Percentiles rank a stretch among this genome's conserved stretches.
phyloP scores from a whole-genome alignment of 2,113 vertebrate genomes.

The Collichthys lucidus region DNA sequence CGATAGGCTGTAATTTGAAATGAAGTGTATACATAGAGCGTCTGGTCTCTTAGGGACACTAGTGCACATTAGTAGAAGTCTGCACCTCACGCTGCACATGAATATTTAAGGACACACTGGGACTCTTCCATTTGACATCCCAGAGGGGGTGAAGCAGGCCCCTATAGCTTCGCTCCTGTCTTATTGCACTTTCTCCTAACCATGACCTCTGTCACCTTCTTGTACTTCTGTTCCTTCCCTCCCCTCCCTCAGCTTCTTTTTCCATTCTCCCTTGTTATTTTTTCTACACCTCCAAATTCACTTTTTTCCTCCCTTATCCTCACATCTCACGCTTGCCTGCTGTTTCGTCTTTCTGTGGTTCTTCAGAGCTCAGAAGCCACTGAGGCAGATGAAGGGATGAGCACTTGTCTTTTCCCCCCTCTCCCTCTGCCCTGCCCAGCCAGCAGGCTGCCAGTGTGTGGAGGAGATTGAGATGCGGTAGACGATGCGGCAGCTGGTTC shows the following conservation, averaged over 20 bases:
- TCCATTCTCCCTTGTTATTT: slow-evolving; percentile 15
- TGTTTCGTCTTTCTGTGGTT: slow-evolving; percentile 57
- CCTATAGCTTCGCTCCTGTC: slow-evolving; percentile 15
- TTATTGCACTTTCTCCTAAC: slow-evolving; percentile 42
- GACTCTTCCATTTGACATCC: slow-evolving; percentile 77
- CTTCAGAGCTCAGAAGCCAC: slow-evolving; percentile 46
- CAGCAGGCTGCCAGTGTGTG: slow-evolving; percentile 65
- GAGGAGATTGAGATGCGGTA: slow-evolving; percentile 75
- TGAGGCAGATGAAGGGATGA: slow-evolving; percentile 61
- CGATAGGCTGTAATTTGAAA: slow-evolving; percentile 78
- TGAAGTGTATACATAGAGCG: slow-evolving; percentile 72
- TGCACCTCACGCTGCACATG: slow-evolving; percentile 71
- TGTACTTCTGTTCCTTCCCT: slow-evolving; percentile 14
- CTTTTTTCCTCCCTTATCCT: slow-evolving; percentile 11
- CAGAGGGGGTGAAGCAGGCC: slow-evolving; percentile 55
- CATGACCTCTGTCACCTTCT: slow-evolving; percentile 52
- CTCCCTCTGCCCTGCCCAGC: slow-evolving; percentile 26
- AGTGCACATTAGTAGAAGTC: slow-evolving; percentile 75
- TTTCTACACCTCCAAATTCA: slow-evolving; percentile 7
- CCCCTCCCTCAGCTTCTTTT: neutral
- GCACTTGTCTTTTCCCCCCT: slow-evolving; percentile 53
- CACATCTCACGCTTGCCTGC: neutral
- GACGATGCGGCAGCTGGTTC: slow-evolving; percentile 82
- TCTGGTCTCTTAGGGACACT: slow-evolving; percentile 75
- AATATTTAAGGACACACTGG: slow-evolving; percentile 84